Conservation (phyloP, 2,113 vertebrate genomes). For the Condylura cristata region DNA sequence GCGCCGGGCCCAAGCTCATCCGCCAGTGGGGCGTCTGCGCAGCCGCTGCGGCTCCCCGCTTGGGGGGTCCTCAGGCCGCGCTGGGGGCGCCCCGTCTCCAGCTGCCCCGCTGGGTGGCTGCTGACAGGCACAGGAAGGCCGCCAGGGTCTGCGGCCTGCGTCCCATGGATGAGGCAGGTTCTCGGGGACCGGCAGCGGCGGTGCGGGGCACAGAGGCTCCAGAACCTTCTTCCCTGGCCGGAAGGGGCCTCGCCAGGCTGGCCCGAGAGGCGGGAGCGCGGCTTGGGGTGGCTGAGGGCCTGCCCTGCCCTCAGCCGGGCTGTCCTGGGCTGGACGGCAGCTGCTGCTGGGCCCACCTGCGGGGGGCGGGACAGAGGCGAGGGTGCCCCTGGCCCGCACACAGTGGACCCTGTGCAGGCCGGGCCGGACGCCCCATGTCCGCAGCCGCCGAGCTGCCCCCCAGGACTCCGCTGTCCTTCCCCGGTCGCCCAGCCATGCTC, state of each 20-base stretch:
- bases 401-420: neutral
- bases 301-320: neutral
- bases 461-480: neutral
- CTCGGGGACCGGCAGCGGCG: neutral
- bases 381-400: too few species aligned
- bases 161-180: neutral
- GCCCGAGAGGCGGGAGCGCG: too few species aligned
- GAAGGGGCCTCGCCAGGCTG: neutral
- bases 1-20: accelerated
- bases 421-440: accelerated
- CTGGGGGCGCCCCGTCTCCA: neutral
- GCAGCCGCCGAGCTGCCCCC: neutral
- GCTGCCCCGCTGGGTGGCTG: too few species aligned
- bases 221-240: neutral
- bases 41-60: too few species aligned
- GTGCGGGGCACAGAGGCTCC: neutral
- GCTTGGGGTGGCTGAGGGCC: neutral
- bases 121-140: neutral
- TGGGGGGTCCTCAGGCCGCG: neutral
- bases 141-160: neutral
- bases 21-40: neutral
- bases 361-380: neutral
- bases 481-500: too few species aligned
- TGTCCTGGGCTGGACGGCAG: neutral
- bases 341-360: too few species aligned